A percentile compares a stretch with the other conserved stretches of the same genome.
Evolutionary conservation across 2,797 vertebrate species (phyloP).

Genomic region (Dicrostonyx torquatus): DNA sequence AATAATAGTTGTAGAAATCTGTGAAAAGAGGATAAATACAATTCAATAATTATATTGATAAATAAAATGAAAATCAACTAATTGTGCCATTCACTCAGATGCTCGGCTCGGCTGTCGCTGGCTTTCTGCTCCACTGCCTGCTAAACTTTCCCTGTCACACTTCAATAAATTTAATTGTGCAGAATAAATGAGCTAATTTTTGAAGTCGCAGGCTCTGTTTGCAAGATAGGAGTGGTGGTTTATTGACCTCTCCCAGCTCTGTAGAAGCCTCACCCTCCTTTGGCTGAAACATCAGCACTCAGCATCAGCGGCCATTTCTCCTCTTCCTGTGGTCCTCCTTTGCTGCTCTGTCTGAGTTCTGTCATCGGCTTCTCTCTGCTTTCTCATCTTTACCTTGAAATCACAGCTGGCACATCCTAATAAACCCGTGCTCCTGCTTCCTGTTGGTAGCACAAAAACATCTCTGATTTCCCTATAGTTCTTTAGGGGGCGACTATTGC

Average conservation of each 20-base stretch:
- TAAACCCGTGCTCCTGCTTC: conserved; percentile 53
- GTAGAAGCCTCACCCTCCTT: conserved; percentile 86
- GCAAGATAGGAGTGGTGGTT: conserved; percentile 97
- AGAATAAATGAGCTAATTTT: conserved; percentile 99
- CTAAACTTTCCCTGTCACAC: conserved; percentile 99
- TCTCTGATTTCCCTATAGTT: conserved; percentile 51
- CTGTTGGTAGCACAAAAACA: conserved; percentile 56
- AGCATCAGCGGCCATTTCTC: conserved; percentile 59
- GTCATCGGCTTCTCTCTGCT: conserved; percentile 56
- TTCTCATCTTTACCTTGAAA: conserved; percentile 73
- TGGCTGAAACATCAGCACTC: conserved; percentile 78
- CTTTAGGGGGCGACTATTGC: neutral
- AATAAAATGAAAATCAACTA: conserved; percentile 94
- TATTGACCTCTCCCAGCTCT: conserved; percentile 92
- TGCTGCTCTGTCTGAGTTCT: conserved; percentile 35
- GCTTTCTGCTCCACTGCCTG: conserved; percentile 91
- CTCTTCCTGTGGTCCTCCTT: neutral
- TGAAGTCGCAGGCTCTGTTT: conserved; percentile 97
- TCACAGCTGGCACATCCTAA: conserved; percentile 47
- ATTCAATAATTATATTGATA: conserved; percentile 94
- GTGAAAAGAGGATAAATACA: conserved; percentile 93
- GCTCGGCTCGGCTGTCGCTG: conserved; percentile 91
- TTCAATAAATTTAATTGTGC: conserved; percentile 99
- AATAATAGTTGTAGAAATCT: conserved; percentile 90
- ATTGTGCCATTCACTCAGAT: conserved; percentile 94